These are phyloP conservation scores for Platerodrilus igneus DNA, from an alignment of 2,888 invertebrate genomes.

Conservation along the genomic window DNA sequence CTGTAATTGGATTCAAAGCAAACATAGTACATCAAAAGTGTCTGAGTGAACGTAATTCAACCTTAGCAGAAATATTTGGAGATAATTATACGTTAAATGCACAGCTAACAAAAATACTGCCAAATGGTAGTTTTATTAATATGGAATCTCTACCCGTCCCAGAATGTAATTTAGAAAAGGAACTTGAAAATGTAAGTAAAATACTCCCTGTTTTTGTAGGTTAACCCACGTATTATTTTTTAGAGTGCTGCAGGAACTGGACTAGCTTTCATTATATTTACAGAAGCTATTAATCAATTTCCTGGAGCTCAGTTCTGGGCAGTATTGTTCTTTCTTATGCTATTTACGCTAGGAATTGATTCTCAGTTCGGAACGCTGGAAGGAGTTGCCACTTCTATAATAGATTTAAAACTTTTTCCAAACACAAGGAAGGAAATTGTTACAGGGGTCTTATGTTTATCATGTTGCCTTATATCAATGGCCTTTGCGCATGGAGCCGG, in stretches of 20 bases:
- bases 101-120: slow-evolving; percentile 51
- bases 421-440: slow-evolving; percentile 85
- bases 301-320: slow-evolving; percentile 96
- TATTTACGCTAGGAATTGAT: slow-evolving; percentile 93
- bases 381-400: slow-evolving; percentile 91
- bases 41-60: slow-evolving; percentile 58
- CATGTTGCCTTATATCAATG: slow-evolving; percentile 83
- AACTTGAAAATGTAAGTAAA: slow-evolving; percentile 75
- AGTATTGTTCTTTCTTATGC: slow-evolving; percentile 92
- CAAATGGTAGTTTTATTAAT: slow-evolving; percentile 52
- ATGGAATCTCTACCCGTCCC: slow-evolving; percentile 64
- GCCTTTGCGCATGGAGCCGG: slow-evolving; percentile 90
- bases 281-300: slow-evolving; percentile 96
- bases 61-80: slow-evolving; percentile 57
- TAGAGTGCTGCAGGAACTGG: slow-evolving; percentile 96
- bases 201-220: slow-evolving; percentile 12
- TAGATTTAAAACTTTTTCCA: slow-evolving; percentile 92
- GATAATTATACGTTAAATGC: slow-evolving; percentile 52
- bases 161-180: slow-evolving; percentile 77
- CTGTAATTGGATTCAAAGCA: slow-evolving; percentile 90
- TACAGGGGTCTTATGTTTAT: slow-evolving; percentile 73
- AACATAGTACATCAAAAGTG: slow-evolving; percentile 79
- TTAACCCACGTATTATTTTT: slow-evolving; percentile 36
- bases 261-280: slow-evolving; percentile 94
- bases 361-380: slow-evolving; percentile 95